These are phyloP conservation scores for Nesidiocoris tenuis DNA, from an alignment of 2,888 invertebrate species.

Conservation along the genomic window DNA sequence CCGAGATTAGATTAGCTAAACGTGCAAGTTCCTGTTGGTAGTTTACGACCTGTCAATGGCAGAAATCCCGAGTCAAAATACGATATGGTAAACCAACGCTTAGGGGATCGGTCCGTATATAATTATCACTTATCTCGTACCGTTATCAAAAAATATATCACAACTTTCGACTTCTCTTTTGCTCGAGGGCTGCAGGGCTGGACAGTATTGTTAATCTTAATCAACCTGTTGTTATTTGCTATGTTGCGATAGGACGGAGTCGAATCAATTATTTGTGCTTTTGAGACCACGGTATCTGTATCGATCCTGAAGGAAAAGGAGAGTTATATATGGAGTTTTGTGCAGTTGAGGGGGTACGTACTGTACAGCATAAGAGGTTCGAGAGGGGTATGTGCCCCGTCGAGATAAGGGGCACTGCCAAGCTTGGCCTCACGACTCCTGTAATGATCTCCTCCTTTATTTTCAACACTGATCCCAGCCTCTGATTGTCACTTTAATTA, in stretches of 20 bases:
- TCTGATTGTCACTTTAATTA: constrained; percentile 45
- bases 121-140: not conserved
- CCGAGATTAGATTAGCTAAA: not conserved
- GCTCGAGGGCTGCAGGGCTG: not conserved
- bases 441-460: constrained; percentile 47
- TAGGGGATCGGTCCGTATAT: not conserved
- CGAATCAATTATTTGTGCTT: constrained; percentile 42
- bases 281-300: not conserved
- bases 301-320: not conserved
- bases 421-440: constrained; percentile 43
- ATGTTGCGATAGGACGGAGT: constrained; percentile 33
- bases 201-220: constrained; percentile 38
- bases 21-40: not conserved
- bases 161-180: constrained; percentile 8
- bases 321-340: not conserved
- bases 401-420: constrained; percentile 28
- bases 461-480: constrained; percentile 44
- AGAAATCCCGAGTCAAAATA: not conserved
- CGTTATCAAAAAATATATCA: not conserved
- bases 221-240: constrained; percentile 45
- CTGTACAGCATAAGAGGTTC: not conserved
- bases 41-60: not conserved
- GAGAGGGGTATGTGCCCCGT: constrained; percentile 12
- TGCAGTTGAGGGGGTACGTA: not conserved
- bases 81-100: not conserved